Percentiles rank a stretch among this genome's conserved stretches.
Evolutionary conservation across 2,888 invertebrate genomes (phyloP).

Genomic region (Tenthredo livida): DNA sequence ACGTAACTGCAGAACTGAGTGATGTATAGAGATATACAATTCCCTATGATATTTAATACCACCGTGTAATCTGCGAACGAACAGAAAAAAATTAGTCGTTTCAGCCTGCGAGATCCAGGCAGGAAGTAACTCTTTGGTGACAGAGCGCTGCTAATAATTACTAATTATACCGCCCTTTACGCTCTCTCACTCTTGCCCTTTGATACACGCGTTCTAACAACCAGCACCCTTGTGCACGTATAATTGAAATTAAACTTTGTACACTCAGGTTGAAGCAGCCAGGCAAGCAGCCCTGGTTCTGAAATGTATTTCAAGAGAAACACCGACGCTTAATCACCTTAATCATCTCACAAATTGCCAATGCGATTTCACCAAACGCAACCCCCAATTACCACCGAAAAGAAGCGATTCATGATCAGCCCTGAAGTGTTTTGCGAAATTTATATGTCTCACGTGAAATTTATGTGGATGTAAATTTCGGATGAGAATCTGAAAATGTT

Average conservation of each 20-base stretch:
- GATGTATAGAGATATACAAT: not conserved
- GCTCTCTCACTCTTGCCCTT: not conserved
- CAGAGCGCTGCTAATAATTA: slow-evolving; percentile 22
- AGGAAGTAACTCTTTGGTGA: not conserved
- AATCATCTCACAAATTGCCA: slow-evolving; percentile 19
- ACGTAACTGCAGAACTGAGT: not conserved
- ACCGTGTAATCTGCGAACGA: not conserved
- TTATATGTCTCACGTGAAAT: not conserved
- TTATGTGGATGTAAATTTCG: too few species aligned
- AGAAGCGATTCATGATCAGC: not conserved
- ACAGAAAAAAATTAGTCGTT: not conserved
- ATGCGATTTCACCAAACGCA: not conserved
- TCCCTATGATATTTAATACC: not conserved
- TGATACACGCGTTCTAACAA: slow-evolving; percentile 22
- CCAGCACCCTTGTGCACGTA: slow-evolving; percentile 13
- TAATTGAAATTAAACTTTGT: slow-evolving; percentile 50
- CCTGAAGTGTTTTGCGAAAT: not conserved
- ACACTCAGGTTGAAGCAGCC: slow-evolving; percentile 31
- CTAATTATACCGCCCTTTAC: slow-evolving; percentile 34
- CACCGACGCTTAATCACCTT: slow-evolving; percentile 26
- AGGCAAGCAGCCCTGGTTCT: not conserved
- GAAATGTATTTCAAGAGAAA: slow-evolving; percentile 31
- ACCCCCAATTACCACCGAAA: not conserved
- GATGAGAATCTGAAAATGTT: too few species aligned
- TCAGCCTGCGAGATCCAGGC: not conserved